Base-by-base conservation (phyloP, 2,113 vertebrate species). In the Malaclemys terrapin region DNA sequence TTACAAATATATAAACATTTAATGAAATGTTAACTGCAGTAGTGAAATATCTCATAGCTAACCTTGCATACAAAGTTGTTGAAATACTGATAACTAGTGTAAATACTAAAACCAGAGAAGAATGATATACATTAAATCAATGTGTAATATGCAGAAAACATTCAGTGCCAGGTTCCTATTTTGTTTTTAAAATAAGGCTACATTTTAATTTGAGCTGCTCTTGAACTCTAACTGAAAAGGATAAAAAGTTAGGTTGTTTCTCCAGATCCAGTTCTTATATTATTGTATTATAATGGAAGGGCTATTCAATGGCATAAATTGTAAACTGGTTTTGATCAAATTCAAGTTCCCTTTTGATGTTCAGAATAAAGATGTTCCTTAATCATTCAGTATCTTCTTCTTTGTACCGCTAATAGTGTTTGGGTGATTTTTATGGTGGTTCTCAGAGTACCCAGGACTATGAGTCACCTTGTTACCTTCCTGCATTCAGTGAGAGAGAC, bases 251-350 rank as follows among this genome's bases (percentile, higher is more conserved):
- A 38, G 24, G 47, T 50, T 53, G 56, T 47, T 57, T 87, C 45
- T 10, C 29, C 5, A n/a, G 25, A 42, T 24, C 35, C 19, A 13
- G 52, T 69, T 90, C 52, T 53, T 80, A 47, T 80, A 76, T 80
- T 54, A 69, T 25, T 56, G 54, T 72, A 84, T 90, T 49, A 54
- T 85, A 76, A 91, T 49, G 22, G 20, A 65, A 85, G 38, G 54
- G 65, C 82, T 80, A 42, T 14, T 42, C 80, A 90, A 80, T 53
- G 57, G n/a, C 25, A 85, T 85, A 59, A 45, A 53, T 69, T 85
- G 49, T 80, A 69, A 85, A 90, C 85, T 72, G 79, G 72, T 85
- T 80, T 85, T 91, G 89, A 85, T 85, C 75, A 80, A 69, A 91
- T 85, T 69, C 85, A 69, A 38, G 45, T 54, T 80, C 83, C 83